Evolutionary conservation across 2,113 vertebrate genomes (phyloP).

Genomic region (Panthera leo): DNA sequence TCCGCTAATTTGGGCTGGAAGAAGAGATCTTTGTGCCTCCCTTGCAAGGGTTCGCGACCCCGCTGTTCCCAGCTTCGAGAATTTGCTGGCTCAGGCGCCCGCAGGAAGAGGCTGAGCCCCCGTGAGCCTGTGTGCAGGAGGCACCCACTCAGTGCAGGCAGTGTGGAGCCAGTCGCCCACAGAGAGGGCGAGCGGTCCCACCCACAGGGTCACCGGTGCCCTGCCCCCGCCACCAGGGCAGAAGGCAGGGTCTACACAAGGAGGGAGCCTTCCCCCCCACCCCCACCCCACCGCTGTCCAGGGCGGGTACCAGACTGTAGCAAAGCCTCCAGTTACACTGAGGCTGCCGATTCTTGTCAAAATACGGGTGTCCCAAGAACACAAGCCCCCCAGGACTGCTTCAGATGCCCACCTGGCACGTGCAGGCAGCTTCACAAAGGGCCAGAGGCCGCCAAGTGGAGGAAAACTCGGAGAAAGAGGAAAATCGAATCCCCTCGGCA

Average conservation of each 20-base stretch:
- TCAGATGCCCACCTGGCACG: accelerated
- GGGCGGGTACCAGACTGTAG: background rate
- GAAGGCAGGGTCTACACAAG: constrained; percentile 2
- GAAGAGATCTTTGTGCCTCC: constrained; percentile 73
- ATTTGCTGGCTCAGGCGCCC: background rate
- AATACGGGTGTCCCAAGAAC: constrained; percentile 45
- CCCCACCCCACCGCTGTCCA: background rate
- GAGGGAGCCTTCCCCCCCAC: constrained; percentile 17
- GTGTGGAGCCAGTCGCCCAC: constrained; percentile 30
- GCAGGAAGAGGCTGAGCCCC: constrained; percentile 18
- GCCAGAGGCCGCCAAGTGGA: background rate
- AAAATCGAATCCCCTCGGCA: accelerated
- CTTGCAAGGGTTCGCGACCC: constrained; percentile 39
- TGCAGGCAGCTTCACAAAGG: background rate
- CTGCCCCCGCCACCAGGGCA: background rate
- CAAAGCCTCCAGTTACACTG: constrained; percentile 55
- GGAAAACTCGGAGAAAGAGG: background rate
- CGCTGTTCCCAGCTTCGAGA: constrained; percentile 28
- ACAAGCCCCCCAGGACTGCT: accelerated
- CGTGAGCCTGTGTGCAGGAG: constrained; percentile 40
- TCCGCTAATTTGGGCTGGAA: constrained; percentile 67
- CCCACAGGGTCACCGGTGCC: background rate
- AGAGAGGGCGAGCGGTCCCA: background rate
- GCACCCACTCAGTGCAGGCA: background rate
- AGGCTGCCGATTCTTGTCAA: constrained; percentile 62